These are phyloP conservation scores for Sebastes oblongus DNA, from an alignment of 2,797 vertebrate species.

Conservation along the genomic window DNA sequence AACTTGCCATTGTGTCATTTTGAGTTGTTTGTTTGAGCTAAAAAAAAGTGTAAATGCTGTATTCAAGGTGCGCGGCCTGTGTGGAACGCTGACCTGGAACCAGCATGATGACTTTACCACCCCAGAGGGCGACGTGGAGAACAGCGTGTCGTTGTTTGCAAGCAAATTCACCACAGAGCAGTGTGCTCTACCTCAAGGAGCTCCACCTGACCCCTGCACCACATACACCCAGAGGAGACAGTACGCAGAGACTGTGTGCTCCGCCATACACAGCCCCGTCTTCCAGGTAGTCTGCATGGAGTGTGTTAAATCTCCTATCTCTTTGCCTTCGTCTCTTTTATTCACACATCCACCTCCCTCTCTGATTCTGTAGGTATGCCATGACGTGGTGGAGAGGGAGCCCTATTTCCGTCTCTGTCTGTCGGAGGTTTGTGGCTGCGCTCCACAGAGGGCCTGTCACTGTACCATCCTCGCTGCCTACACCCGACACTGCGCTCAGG, in stretches of 20 bases:
- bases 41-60: neutral
- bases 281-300: slow-evolving; percentile 84
- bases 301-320: neutral
- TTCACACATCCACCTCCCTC: neutral
- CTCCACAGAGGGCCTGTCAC: slow-evolving; percentile 71
- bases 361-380: slow-evolving; percentile 82
- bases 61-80: slow-evolving; percentile 90
- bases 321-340: neutral
- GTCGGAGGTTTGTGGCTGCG: slow-evolving; percentile 84
- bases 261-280: slow-evolving; percentile 73
- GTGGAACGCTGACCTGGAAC: slow-evolving; percentile 91
- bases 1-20: neutral
- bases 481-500: slow-evolving; percentile 83
- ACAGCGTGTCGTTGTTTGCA: slow-evolving; percentile 79
- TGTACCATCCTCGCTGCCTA: slow-evolving; percentile 87
- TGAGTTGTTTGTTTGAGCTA: neutral
- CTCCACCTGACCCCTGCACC: slow-evolving; percentile 76
- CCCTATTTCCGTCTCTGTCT: slow-evolving; percentile 85
- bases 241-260: slow-evolving; percentile 82
- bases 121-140: slow-evolving; percentile 89
- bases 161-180: slow-evolving; percentile 78
- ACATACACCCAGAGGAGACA: slow-evolving; percentile 79
- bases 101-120: slow-evolving; percentile 92
- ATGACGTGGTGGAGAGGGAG: slow-evolving; percentile 85
- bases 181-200: slow-evolving; percentile 64